Base-by-base conservation (phyloP, 2,797 vertebrate genomes). In the Epinephelus coioides region DNA sequence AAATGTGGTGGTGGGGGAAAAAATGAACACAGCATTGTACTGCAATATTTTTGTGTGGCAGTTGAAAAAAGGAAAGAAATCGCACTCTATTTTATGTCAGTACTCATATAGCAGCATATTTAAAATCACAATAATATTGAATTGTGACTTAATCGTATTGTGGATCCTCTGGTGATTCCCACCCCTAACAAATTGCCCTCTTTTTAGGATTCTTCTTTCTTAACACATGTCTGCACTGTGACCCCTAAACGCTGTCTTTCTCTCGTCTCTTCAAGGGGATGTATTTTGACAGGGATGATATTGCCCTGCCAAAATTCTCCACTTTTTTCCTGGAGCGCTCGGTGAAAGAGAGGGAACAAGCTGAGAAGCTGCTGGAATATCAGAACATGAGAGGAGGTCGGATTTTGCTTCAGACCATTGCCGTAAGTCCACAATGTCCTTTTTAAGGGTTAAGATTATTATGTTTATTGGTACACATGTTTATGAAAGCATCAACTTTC, bases 241-340 rank as follows among this genome's bases (percentile, higher is more conserved):
- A 61, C 64, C 14, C 1, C 2, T 69, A 2, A 40, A 21, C 14
- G 5, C 17, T 13, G 2, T 47, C 19, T 57, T 43, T 64, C 47
- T 73, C 1, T 56, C 2, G 0, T 66, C 19, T 80, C 5, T 81
- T 79, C 0, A 8, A 97, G 97, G 95, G 94, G 0, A 95, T 95
- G 93, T 97, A 95, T 81, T 97, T 97, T 56, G 95, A 97, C 74
- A 90, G 95, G 69, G 96, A 97, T 46, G 96, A 97, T 7, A 93
- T 97, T 40, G 96, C 96, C 2, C 65, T 97, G 69, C 87, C 91
- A 1, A 95, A 95, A 0, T 95, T 97, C 69, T 94, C 95, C 18
- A 82, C 66, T 2, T 97, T 95, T 62, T 97, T 97, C 84, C 82
- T 94, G 86, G 91, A 95, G 62, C 93, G 91, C 57, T 96, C 96